phyloP scores from a whole-genome alignment of 2,888 invertebrate genomes.

The Ophion slaviceki region DNA sequence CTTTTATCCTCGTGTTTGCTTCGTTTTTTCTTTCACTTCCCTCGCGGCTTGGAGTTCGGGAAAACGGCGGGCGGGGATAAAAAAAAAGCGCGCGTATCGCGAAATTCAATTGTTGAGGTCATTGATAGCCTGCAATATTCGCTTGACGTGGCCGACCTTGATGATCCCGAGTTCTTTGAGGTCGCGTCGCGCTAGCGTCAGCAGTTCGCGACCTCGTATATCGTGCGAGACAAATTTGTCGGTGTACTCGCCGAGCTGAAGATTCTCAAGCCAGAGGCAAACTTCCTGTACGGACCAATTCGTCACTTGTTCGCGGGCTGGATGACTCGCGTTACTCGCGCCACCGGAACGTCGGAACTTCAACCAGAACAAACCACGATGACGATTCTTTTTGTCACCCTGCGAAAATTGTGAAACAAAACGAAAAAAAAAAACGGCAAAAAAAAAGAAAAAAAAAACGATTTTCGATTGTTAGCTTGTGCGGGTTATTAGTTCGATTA shows the following conservation, averaged over 20 bases:
- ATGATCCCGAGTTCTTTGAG: conserved; percentile 96
- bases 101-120: conserved; percentile 86
- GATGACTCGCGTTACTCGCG: conserved; percentile 78
- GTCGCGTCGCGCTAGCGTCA: conserved; percentile 93
- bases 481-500: conserved; percentile 9
- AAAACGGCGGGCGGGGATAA: too few relatives aligned
- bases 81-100: too few relatives aligned
- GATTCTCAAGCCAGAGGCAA: conserved; percentile 93
- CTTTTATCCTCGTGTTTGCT: too few relatives aligned
- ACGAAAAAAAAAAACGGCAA: background rate
- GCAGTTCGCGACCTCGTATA: conserved; percentile 94
- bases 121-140: conserved; percentile 96
- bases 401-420: conserved; percentile 65
- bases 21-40: too few relatives aligned
- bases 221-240: conserved; percentile 96
- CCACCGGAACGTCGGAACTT: conserved; percentile 85
- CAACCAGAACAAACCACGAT: conserved; percentile 88
- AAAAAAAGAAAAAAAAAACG: background rate
- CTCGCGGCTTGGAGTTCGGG: too few relatives aligned
- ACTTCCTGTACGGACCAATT: conserved; percentile 96
- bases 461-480: background rate
- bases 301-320: conserved; percentile 79
- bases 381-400: conserved; percentile 82
- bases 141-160: conserved; percentile 98
- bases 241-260: conserved; percentile 95